Evolutionary conservation across 1,140 invertebrate genomes (phyloP).

Genomic region (Araneus ventricosus): DNA sequence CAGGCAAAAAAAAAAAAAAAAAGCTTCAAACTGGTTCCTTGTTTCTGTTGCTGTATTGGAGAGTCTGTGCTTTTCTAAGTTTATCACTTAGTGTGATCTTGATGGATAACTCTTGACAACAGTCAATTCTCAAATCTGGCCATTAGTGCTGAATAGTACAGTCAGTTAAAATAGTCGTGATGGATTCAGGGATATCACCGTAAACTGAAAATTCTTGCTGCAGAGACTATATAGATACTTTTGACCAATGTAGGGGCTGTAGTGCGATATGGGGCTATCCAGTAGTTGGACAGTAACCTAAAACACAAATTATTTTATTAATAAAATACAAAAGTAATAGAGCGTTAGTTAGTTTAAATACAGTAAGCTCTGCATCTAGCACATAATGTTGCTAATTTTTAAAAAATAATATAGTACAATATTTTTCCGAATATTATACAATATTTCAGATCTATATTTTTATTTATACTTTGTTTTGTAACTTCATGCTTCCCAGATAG

Average conservation of each 20-base stretch:
- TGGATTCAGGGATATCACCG: constrained; percentile 47
- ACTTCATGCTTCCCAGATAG: too few relatives aligned
- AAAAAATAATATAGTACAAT: too few relatives aligned
- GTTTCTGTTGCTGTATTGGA: neutral
- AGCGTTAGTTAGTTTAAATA: too few relatives aligned
- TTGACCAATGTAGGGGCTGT: neutral
- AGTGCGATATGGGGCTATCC: neutral
- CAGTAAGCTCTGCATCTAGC: too few relatives aligned
- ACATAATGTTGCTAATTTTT: too few relatives aligned
- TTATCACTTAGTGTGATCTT: constrained; percentile 23
- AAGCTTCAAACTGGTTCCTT: too few relatives aligned
- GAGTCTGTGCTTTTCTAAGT: neutral
- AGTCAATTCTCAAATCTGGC: neutral
- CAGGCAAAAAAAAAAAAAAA: too few relatives aligned
- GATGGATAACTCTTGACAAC: neutral
- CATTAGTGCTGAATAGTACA: neutral
- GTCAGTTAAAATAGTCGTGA: neutral
- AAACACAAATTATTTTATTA: neutral
- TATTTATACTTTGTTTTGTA: too few relatives aligned
- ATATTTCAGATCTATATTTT: too few relatives aligned
- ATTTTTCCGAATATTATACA: too few relatives aligned
- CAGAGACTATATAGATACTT: neutral
- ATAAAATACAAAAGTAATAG: too few relatives aligned
- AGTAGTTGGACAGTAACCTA: constrained; percentile 67
- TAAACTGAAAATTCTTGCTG: neutral